Percentiles rank a stretch among this genome's conserved stretches.
Evolutionary conservation across 1,140 invertebrate species (phyloP).

Genomic region (Stenopsyche tienmushanensis): DNA sequence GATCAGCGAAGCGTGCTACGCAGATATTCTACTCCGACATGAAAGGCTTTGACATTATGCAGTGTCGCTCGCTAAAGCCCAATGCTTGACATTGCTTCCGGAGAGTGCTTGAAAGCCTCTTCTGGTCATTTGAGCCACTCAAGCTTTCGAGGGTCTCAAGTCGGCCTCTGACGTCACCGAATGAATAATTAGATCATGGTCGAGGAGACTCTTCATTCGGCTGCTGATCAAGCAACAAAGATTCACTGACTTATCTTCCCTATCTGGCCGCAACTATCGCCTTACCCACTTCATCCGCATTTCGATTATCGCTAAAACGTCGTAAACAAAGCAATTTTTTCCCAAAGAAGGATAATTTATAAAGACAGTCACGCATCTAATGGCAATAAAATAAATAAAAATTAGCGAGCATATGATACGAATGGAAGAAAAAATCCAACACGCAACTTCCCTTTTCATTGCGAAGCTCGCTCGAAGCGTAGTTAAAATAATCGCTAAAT

Average conservation of each 20-base stretch:
- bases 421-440: neutral
- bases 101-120: neutral
- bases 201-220: too few relatives aligned
- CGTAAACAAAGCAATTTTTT: too few relatives aligned
- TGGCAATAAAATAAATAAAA: neutral
- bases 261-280: too few relatives aligned
- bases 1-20: neutral
- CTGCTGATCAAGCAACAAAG: too few relatives aligned
- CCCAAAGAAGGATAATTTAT: neutral
- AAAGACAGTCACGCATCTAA: neutral
- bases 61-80: too few relatives aligned
- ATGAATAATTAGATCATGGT: conserved; percentile 15
- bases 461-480: neutral
- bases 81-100: neutral
- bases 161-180: conserved; percentile 11
- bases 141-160: neutral
- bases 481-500: neutral
- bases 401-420: neutral
- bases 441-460: neutral
- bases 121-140: neutral
- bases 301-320: too few relatives aligned
- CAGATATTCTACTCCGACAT: too few relatives aligned
- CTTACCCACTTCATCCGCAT: too few relatives aligned
- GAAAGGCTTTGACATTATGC: conserved; percentile 1
- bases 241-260: too few relatives aligned